A percentile compares a stretch with the other conserved stretches of the same genome.
These are phyloP conservation scores for Microtus oregoni DNA, from an alignment of 2,113 vertebrate species.

Conservation along the genomic window DNA sequence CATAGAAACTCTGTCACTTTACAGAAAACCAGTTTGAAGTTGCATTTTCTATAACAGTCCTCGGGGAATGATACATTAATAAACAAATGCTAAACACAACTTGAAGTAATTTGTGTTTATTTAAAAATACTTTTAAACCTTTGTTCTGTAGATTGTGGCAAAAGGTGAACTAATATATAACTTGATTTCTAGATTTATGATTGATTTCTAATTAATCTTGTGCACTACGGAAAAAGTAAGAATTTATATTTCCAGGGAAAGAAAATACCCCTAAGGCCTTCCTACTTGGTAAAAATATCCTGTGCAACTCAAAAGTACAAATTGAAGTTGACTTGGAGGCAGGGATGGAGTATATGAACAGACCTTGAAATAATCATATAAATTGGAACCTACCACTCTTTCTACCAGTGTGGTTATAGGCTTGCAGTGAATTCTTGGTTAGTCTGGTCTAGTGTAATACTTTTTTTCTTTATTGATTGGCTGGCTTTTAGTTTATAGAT, in stretches of 20 bases:
- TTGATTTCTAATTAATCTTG: constrained; percentile 48
- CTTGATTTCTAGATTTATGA: constrained; percentile 27
- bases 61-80: neutral
- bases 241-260: neutral
- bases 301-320: constrained; percentile 39
- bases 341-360: constrained; percentile 1
- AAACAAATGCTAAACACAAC: constrained; percentile 28
- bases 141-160: constrained; percentile 18
- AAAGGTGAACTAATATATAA: neutral
- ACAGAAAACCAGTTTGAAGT: neutral
- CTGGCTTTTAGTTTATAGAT: neutral
- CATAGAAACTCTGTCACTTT: neutral
- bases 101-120: constrained; percentile 25
- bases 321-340: constrained; percentile 48
- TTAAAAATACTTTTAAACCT: constrained; percentile 39
- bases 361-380: constrained; percentile 43
- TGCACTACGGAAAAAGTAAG: neutral
- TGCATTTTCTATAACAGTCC: neutral
- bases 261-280: constrained; percentile 13
- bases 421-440: neutral
- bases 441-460: neutral
- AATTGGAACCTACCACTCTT: neutral
- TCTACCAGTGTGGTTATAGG: neutral
- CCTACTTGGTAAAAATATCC: constrained; percentile 46
- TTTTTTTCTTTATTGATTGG: constrained; percentile 6